A percentile compares a stretch with the other conserved stretches of the same genome.
These are phyloP conservation scores for Exephanes ischioxanthus DNA, from an alignment of 2,888 invertebrate genomes.

Conservation along the genomic window DNA sequence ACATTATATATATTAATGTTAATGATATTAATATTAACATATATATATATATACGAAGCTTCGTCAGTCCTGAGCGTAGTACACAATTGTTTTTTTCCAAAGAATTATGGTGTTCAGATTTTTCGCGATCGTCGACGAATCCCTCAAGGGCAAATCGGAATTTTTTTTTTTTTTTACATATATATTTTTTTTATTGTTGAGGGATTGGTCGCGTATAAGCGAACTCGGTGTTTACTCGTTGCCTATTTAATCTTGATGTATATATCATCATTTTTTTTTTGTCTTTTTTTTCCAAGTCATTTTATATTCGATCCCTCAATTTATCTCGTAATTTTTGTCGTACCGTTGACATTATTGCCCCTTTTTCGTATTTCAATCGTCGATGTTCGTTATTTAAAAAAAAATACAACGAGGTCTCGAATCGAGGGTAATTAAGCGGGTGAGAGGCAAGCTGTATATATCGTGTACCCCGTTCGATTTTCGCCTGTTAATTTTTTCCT, in stretches of 20 bases:
- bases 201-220: slow-evolving; percentile 18
- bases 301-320: neutral
- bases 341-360: neutral
- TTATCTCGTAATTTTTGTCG: neutral
- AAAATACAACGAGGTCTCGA: neutral
- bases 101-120: slow-evolving; percentile 77
- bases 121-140: slow-evolving; percentile 51
- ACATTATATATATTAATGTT: too few species aligned
- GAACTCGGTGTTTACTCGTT: slow-evolving; percentile 50
- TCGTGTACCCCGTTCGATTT: slow-evolving; percentile 14
- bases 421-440: neutral
- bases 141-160: slow-evolving; percentile 4
- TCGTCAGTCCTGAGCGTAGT: slow-evolving; percentile 53
- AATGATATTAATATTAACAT: slow-evolving; percentile 14
- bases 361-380: neutral
- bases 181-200: neutral
- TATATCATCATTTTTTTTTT: slow-evolving; percentile 36
- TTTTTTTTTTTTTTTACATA: neutral
- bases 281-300: slow-evolving; percentile 12
- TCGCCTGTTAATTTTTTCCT: slow-evolving; percentile 2
- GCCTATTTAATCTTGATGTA: slow-evolving; percentile 49
- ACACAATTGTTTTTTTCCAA: slow-evolving; percentile 74
- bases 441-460: slow-evolving; percentile 35
- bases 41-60: slow-evolving; percentile 30
- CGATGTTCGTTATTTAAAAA: neutral